phyloP scores from a whole-genome alignment of 2,113 vertebrate genomes.

The Mustela nigripes region DNA sequence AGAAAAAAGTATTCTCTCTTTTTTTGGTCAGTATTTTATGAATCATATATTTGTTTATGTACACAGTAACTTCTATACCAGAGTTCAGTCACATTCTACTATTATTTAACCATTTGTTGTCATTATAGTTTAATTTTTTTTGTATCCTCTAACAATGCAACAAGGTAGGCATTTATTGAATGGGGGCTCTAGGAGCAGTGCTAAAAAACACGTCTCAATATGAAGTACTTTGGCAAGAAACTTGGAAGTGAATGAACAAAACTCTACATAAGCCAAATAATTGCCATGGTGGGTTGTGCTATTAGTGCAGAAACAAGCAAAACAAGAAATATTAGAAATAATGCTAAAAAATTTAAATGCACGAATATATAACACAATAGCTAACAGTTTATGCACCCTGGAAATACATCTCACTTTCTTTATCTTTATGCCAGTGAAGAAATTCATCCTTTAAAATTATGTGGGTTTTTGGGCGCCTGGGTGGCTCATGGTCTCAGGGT shows the following conservation, averaged over 20 bases:
- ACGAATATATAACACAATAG: not conserved
- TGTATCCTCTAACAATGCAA: not conserved
- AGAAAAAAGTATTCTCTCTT: slow-evolving; percentile 15
- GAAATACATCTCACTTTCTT: not conserved
- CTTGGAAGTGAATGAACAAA: slow-evolving; percentile 14
- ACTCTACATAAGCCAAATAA: slow-evolving; percentile 44
- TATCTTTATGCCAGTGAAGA: slow-evolving; percentile 8
- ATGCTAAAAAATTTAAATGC: not conserved
- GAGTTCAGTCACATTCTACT: not conserved
- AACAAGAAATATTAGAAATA: not conserved
- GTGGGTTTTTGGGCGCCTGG: no score
- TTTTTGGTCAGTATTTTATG: slow-evolving; percentile 24
- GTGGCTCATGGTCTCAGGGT: no score
- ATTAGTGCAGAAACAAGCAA: not conserved
- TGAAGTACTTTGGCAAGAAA: slow-evolving; percentile 1
- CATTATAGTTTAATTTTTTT: slow-evolving; percentile 32
- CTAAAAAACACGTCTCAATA: slow-evolving; percentile 28
- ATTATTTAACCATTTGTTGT: not conserved
- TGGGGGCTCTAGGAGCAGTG: not conserved
- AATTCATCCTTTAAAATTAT: slow-evolving; percentile 27
- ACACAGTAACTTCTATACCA: not conserved
- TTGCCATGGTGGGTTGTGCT: not conserved
- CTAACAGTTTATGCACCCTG: not conserved
- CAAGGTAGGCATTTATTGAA: slow-evolving; percentile 31
- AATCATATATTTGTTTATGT: not conserved